Evolutionary conservation across 2,113 vertebrate species (phyloP).

Genomic region (Bambusicola thoracicus): DNA sequence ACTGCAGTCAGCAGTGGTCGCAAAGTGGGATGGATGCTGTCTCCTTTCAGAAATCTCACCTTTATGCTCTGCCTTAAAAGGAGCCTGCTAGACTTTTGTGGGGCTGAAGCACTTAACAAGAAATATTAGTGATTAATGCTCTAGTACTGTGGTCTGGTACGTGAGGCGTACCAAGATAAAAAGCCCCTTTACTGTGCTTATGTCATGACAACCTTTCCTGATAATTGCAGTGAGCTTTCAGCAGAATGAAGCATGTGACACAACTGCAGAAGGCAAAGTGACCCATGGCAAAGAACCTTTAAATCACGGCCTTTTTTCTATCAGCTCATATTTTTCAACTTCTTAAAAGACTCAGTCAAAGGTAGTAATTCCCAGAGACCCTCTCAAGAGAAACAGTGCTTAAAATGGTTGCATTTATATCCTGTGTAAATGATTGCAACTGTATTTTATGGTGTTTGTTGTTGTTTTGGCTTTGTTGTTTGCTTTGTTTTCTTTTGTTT

Average conservation of each 20-base stretch:
- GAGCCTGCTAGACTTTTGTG: not conserved
- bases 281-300: not conserved
- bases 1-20: not conserved
- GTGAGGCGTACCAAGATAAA: not conserved
- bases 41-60: not conserved
- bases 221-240: not conserved
- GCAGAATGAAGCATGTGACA: not conserved
- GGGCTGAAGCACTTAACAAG: not conserved
- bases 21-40: not conserved
- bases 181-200: not conserved
- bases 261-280: not conserved
- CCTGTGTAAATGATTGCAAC: not conserved
- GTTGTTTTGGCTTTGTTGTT: not conserved
- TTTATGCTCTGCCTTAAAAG: not conserved
- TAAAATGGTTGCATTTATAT: not conserved
- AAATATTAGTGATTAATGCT: not conserved
- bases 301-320: not conserved
- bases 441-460: not conserved
- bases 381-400: not conserved
- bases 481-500: not conserved
- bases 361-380: not conserved
- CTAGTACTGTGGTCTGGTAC: rapidly evolving
- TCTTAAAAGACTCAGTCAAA: not conserved
- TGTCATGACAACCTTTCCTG: not conserved
- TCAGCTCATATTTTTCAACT: not conserved